Evolutionary conservation across 2,888 invertebrate species (phyloP).

Genomic region (Drosophila percnosoma): DNA sequence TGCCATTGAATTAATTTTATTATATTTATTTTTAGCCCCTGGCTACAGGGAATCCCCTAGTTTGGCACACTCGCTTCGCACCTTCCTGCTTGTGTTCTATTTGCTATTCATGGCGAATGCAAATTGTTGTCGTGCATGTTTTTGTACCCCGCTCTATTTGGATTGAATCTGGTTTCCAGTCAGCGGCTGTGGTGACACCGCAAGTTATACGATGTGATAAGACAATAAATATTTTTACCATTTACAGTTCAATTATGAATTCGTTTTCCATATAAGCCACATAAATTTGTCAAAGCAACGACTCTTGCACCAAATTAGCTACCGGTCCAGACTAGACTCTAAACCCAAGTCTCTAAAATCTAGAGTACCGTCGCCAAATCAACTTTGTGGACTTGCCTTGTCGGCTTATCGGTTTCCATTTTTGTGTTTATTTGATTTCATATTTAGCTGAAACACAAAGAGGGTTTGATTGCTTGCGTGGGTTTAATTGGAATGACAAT

Average conservation of each 20-base stretch:
- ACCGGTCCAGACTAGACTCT: neutral
- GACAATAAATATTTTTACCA: conserved; percentile 83
- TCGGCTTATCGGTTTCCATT: conserved; percentile 31
- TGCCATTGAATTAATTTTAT: neutral
- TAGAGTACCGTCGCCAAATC: conserved; percentile 3
- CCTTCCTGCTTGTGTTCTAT: conserved; percentile 41
- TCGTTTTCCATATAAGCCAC: conserved; percentile 60
- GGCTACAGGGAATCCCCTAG: conserved; percentile 1
- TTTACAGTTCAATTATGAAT: conserved; percentile 80
- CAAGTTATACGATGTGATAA: conserved; percentile 84
- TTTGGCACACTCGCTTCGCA: neutral
- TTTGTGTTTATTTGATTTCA: conserved; percentile 19
- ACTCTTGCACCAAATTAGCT: conserved; percentile 6
- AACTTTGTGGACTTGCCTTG: conserved; percentile 24
- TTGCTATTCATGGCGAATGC: conserved; percentile 52
- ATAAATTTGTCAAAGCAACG: conserved; percentile 62
- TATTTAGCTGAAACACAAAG: conserved; percentile 20
- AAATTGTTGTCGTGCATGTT: conserved; percentile 60
- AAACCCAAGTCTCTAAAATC: neutral
- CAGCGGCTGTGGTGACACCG: conserved; percentile 79
- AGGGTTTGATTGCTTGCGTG: conserved; percentile 15
- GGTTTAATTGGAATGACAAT: neutral
- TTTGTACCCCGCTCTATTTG: conserved; percentile 45
- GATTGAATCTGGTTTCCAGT: conserved; percentile 47
- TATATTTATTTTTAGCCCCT: neutral